Conservation (phyloP, 2,113 vertebrate genomes). For the Misgurnus anguillicaudatus region DNA sequence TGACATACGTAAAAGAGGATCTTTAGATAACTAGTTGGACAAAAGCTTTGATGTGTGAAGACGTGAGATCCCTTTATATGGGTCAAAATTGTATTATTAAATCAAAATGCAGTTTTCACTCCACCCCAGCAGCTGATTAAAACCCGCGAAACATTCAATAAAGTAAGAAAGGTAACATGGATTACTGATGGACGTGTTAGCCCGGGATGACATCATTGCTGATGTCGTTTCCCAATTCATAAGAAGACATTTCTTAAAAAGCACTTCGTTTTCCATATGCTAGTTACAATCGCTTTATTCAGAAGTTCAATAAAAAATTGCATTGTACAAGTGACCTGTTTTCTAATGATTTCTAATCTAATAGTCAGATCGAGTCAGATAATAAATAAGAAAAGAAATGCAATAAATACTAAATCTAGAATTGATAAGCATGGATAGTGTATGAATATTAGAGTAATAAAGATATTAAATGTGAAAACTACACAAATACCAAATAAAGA, state of each 20-base stretch:
- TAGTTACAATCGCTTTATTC: not conserved
- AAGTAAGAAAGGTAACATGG: too few relatives aligned
- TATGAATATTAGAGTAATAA: conserved; percentile 59
- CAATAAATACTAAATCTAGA: conserved; percentile 6
- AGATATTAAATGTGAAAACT: conserved; percentile 37
- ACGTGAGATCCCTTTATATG: too few relatives aligned
- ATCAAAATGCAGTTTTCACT: too few relatives aligned
- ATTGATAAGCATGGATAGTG: conserved; percentile 4
- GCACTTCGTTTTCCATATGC: not conserved
- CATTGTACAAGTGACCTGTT: conserved; percentile 52
- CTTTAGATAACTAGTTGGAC: not conserved
- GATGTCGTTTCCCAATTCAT: not conserved
- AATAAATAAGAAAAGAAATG: conserved; percentile 44
- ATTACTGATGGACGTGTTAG: not conserved
- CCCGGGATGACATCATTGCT: not conserved
- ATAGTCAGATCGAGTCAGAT: conserved; percentile 26
- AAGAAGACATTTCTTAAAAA: not conserved
- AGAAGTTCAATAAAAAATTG: conserved; percentile 19
- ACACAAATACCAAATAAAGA: conserved; percentile 57
- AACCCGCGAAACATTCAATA: too few relatives aligned
- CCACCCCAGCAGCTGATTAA: too few relatives aligned
- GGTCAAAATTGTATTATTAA: too few relatives aligned
- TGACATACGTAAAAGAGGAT: not conserved
- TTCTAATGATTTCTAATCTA: conserved; percentile 43
- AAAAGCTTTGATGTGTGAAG: too few relatives aligned